Percentiles rank a stretch among this genome's conserved stretches.
Evolutionary conservation across 2,888 invertebrate genomes (phyloP).

Genomic region (Trissolcus brochymenae): DNA sequence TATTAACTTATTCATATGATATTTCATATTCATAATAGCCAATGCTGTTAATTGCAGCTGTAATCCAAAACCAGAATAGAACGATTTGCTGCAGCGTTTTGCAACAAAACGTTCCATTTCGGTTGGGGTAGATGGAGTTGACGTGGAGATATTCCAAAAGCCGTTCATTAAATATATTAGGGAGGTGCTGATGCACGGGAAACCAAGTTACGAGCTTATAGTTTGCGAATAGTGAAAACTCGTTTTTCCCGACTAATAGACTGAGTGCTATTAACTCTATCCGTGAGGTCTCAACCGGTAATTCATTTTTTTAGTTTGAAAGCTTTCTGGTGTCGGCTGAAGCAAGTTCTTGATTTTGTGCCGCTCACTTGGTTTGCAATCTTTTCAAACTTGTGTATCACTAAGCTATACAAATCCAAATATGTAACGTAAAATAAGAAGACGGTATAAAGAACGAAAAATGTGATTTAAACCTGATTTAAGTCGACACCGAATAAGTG

Average conservation of each 20-base stretch:
- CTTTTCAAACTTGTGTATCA: constrained; percentile 25
- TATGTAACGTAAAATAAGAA: not conserved
- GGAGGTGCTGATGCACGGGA: constrained; percentile 22
- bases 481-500: constrained; percentile 19
- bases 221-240: constrained; percentile 49
- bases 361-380: constrained; percentile 2
- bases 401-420: constrained; percentile 10
- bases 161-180: constrained; percentile 30
- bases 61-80: too few relatives aligned
- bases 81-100: too few relatives aligned
- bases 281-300: constrained; percentile 22
- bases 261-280: constrained; percentile 40
- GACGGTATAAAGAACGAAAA: not conserved
- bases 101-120: too few relatives aligned
- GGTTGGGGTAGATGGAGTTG: too few relatives aligned
- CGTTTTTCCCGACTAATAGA: constrained; percentile 46
- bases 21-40: too few relatives aligned
- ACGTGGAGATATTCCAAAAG: too few relatives aligned
- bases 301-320: constrained; percentile 52
- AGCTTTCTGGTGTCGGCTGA: constrained; percentile 40
- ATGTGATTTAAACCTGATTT: not conserved
- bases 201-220: constrained; percentile 42
- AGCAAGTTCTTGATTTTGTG: constrained; percentile 25
- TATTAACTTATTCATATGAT: too few relatives aligned
- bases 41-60: too few relatives aligned